These are phyloP conservation scores for Apostichopus leukothele DNA, from an alignment of 53 echinoderm and acorn worm species.

Conservation along the genomic window DNA sequence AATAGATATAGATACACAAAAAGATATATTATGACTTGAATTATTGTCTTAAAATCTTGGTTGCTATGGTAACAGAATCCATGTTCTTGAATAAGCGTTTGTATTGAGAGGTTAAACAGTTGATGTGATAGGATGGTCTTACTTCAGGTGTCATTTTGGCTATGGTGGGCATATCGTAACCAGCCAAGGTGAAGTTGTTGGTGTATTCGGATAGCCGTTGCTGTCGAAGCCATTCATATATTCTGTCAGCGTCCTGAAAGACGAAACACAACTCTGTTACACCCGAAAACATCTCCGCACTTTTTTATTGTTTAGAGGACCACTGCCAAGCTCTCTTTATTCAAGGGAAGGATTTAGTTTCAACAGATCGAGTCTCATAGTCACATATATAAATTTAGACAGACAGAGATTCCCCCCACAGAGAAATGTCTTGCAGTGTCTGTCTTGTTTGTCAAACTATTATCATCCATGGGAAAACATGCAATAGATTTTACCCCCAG, in stretches of 20 bases:
- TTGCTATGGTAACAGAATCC: no score
- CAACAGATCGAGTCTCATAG: not conserved
- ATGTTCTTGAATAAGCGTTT: no score
- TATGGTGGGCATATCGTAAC: constrained; percentile 96
- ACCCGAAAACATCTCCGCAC: not conserved
- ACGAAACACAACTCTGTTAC: not conserved
- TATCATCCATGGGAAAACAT: no score
- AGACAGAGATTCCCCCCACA: not conserved
- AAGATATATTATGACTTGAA: no score
- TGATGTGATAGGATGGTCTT: not conserved
- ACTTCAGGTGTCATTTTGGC: constrained; percentile 98
- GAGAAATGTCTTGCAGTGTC: not conserved
- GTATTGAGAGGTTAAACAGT: no score
- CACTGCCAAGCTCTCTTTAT: not conserved
- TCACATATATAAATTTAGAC: not conserved
- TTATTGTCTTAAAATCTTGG: no score
- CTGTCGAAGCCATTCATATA: constrained; percentile 88
- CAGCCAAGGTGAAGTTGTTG: constrained; percentile 95
- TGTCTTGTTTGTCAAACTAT: no score
- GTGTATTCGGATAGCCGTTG: constrained; percentile 88
- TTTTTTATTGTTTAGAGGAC: not conserved
- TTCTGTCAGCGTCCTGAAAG: constrained; percentile 91
- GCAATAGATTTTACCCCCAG: no score
- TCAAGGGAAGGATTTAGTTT: not conserved
- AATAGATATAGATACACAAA: no score